Evolutionary conservation across 2,797 vertebrate genomes (phyloP), one percentile per base, ranked within the genome.

Genomic region (Sebastolobus altivelis): DNA sequence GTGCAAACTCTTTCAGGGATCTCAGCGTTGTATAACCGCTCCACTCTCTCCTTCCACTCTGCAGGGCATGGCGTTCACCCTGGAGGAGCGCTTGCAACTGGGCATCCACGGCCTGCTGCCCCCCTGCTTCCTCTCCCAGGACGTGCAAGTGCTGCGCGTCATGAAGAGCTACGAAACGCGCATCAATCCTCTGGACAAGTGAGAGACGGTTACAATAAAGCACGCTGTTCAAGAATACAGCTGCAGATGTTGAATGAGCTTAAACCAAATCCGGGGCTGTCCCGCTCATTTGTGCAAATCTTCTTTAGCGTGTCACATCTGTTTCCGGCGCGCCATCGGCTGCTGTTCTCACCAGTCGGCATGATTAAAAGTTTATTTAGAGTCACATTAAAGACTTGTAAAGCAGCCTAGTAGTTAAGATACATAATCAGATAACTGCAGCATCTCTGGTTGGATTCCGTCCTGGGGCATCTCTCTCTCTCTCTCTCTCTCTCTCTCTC

Each of bases 81-180:
- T 99, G 87, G 95, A 99, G 91, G 99, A 99, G 92, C 96, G 99
- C 71, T 90, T 97, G 3, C 98, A 99, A 79, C 95, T 99, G 84
- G 98, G 99, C 80, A 99, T 99, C 93, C 98, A 99, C 0, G 99
- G 99, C 80, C 95, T 99, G 81, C 95, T 99, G 81, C 98, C 99
- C 0, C 99, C 99, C 67, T 99, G 98, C 91, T 99, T 99, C 94
- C 95, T 99, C 73, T 98, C 97, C 63, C 99, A 98, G 95, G 98
- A 99, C 0, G 96, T 99, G 43, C 98, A 99, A 90, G 96, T 97
- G 79, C 97, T 99, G 72, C 97, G 98, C 0, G 97, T 99, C 79
- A 96, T 99, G 95, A 98, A 95, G 92, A 99, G 97, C 94, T 99
- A 98, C 0, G 98, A 99, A 92, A 96, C 94, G 0, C 97, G 98